Conservation (phyloP, 2,797 vertebrate genomes). For the Sebastiscus tertius region DNA sequence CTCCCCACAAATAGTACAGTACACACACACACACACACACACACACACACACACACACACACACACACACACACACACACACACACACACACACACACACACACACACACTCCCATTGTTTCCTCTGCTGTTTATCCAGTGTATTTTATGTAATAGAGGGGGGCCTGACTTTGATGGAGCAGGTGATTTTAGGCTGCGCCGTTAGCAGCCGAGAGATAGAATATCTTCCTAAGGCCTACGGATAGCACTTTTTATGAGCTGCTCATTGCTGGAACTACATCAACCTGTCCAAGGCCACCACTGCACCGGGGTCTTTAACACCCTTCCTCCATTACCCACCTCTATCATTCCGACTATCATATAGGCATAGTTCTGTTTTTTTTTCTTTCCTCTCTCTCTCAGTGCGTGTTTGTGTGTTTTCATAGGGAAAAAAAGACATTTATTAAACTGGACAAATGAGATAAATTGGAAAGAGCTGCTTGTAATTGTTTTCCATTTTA, state of each 20-base stretch:
- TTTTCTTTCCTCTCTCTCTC: neutral
- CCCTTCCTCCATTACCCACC: slow-evolving; percentile 71
- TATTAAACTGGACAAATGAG: slow-evolving; percentile 65
- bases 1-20: slow-evolving; percentile 39
- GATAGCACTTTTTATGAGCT: slow-evolving; percentile 88
- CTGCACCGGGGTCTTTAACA: slow-evolving; percentile 73
- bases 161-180: slow-evolving; percentile 84
- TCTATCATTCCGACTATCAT: slow-evolving; percentile 69
- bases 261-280: slow-evolving; percentile 87
- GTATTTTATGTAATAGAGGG: slow-evolving; percentile 77
- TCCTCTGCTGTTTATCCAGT: slow-evolving; percentile 66
- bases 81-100: slow-evolving; percentile 20
- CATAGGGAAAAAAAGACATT: slow-evolving; percentile 44
- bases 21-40: slow-evolving; percentile 26
- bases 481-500: slow-evolving; percentile 70
- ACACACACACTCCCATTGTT: slow-evolving; percentile 55
- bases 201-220: slow-evolving; percentile 83
- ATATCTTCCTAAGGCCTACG: slow-evolving; percentile 85
- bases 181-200: slow-evolving; percentile 85
- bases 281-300: slow-evolving; percentile 83
- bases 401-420: slow-evolving; percentile 49
- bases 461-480: slow-evolving; percentile 57
- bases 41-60: slow-evolving; percentile 18
- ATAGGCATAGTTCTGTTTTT: slow-evolving; percentile 6
- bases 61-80: slow-evolving; percentile 4